A percentile compares a stretch with the other conserved stretches of the same genome.
Conservation (phyloP, 2,888 invertebrate genomes). For the Drosophila siamana region DNA sequence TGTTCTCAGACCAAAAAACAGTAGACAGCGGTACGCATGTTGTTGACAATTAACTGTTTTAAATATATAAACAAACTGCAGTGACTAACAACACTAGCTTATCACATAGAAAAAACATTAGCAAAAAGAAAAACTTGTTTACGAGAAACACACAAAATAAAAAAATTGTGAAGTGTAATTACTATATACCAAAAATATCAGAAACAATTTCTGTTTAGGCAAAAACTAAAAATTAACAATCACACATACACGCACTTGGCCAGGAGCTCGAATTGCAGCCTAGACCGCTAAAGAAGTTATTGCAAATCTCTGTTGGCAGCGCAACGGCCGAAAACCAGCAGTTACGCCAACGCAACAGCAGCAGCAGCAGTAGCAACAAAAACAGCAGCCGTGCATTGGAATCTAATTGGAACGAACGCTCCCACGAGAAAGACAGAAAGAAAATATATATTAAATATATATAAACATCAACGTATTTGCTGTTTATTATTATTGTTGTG, state of each 20-base stretch:
- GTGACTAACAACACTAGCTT: not conserved
- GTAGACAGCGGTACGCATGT: not conserved
- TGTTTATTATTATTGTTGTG: constrained; percentile 52
- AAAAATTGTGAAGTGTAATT: constrained; percentile 6
- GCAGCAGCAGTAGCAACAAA: not conserved
- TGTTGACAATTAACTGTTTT: not conserved
- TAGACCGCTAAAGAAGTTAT: not conserved
- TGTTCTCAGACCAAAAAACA: constrained; percentile 21
- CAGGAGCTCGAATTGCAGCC: constrained; percentile 27
- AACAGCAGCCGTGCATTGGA: constrained; percentile 45
- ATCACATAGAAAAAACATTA: not conserved
- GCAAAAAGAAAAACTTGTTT: not conserved
- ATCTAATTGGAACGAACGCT: constrained; percentile 44
- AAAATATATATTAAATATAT: constrained; percentile 11
- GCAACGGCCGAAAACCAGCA: constrained; percentile 10
- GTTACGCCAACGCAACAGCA: constrained; percentile 45
- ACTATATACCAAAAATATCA: constrained; percentile 5
- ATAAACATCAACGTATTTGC: constrained; percentile 38
- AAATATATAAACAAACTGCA: constrained; percentile 4
- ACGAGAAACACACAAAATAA: not conserved
- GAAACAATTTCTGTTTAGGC: constrained; percentile 27
- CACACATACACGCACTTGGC: constrained; percentile 23
- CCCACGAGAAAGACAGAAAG: not conserved
- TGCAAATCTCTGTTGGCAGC: constrained; percentile 7
- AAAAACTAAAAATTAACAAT: constrained; percentile 36